Percentiles rank a stretch among this genome's conserved stretches.
Evolutionary conservation across 2,113 vertebrate genomes (phyloP).

Genomic region (Crotalus tigris): DNA sequence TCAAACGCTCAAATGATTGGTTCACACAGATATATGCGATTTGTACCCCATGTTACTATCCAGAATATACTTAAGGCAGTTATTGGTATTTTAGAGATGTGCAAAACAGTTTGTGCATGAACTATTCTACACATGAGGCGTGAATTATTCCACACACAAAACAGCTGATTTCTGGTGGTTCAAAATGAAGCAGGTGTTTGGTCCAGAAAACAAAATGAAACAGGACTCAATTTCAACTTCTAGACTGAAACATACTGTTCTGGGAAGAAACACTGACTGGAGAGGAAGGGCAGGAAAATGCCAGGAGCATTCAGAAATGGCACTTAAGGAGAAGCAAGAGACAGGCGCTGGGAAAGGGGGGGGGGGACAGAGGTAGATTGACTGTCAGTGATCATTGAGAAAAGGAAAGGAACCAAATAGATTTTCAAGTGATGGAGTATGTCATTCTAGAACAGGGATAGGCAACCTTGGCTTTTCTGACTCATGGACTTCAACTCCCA

Average conservation of each 20-base stretch:
- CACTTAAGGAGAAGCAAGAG: background rate
- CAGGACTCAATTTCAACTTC: background rate
- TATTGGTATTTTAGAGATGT: background rate
- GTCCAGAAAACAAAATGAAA: background rate
- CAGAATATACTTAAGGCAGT: background rate
- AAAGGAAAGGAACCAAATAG: background rate
- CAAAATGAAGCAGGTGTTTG: background rate
- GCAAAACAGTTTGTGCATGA: background rate
- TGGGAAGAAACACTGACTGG: background rate
- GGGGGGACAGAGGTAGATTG: background rate
- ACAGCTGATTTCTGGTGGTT: background rate
- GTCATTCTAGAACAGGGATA: background rate
- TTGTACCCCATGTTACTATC: background rate
- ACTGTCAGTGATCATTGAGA: background rate
- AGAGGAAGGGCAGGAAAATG: background rate
- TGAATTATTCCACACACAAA: background rate
- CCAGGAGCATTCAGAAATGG: background rate
- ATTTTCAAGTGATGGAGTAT: background rate
- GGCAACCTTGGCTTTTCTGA: too few species aligned
- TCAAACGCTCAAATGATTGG: background rate
- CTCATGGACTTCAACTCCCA: too few species aligned
- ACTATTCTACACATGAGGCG: background rate
- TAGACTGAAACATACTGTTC: background rate
- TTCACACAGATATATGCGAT: background rate
- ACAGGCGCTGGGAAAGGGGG: too few species aligned